These are phyloP conservation scores for Philereme transversata DNA, from an alignment of 2,888 invertebrate species.

Conservation along the genomic window DNA sequence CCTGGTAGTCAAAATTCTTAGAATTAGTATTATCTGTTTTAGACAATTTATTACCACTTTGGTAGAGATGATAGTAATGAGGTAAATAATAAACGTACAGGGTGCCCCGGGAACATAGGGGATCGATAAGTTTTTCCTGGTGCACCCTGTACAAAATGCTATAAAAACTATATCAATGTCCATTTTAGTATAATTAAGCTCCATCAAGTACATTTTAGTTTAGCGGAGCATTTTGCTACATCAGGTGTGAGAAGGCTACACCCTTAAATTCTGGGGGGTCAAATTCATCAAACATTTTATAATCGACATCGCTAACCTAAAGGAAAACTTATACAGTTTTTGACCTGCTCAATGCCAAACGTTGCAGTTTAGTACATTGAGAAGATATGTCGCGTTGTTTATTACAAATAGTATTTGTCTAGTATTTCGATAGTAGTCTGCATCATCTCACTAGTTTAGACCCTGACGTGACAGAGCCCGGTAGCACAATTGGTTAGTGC, in stretches of 20 bases:
- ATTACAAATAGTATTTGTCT: too few species aligned
- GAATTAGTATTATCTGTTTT: background rate
- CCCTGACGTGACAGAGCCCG: too few species aligned
- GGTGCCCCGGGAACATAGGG: background rate
- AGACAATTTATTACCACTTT: background rate
- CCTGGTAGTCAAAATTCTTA: background rate
- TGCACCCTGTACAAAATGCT: background rate
- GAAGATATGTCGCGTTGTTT: too few species aligned
- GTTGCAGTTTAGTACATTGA: too few species aligned
- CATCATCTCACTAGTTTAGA: too few species aligned
- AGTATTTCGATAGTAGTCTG: too few species aligned
- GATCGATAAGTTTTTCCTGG: background rate
- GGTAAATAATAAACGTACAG: background rate
- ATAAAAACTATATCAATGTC: slow-evolving; percentile 7
- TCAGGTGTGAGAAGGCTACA: slow-evolving; percentile 21
- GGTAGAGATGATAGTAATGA: background rate
- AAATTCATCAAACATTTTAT: too few species aligned
- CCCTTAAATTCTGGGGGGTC: too few species aligned
- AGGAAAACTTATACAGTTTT: too few species aligned
- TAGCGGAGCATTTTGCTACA: slow-evolving; percentile 41
- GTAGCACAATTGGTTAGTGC: too few species aligned
- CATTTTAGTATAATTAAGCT: slow-evolving; percentile 31
- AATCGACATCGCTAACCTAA: too few species aligned
- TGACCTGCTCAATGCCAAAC: too few species aligned
- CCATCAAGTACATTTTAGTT: slow-evolving; percentile 63